Evolutionary conservation across 1,140 invertebrate genomes (phyloP), one percentile per base, ranked within the genome.

Genomic region (Halyomorpha halys): DNA sequence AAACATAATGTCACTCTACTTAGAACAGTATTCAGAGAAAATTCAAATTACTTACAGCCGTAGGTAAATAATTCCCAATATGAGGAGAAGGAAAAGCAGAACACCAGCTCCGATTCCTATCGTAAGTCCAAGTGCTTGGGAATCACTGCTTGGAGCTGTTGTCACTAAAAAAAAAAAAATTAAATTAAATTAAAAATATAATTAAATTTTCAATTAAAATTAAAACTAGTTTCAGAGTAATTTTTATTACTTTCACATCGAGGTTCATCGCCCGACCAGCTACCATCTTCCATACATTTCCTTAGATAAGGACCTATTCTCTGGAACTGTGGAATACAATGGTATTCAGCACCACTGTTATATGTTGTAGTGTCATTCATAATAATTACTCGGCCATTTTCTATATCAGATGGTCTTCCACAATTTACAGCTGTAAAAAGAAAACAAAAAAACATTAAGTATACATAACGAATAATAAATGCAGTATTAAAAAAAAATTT

Each of bases 311-410:
- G 85, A 0, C 90, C 90, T 1, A 86, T 81, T 47, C 90, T 80
- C 71, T 89, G 85, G 74, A 82, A 93, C 67, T 89, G 86, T 9
- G 89, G 89, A 61, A 93, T 75, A 72, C 94, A 97, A 68, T 91
- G 86, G 73, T 94, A 96, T 71, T 92, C 88, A 1, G 91, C 84
- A 3, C 85, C 83, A 62, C 87, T 87, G 9, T 85, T 86, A 70
- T 87, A 94, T 6, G 83, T 78, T 0, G 87, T 91, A 0, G 87
- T 86, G 23, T 86, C 84, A 70, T 95, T 94, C 45, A 90, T 83
- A 11, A 91, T 82, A 68, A 92, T 91, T 1, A 91, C 84, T 66
- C 90, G 79, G 0, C 90, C 91, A 72, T 94, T 93, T 59, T 90
- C 86, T 56, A 92, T 87, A 4, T 79, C 74, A 23, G 81, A 79